Conservation (phyloP, 2,113 vertebrate species). For the Dasyprocta punctata region DNA sequence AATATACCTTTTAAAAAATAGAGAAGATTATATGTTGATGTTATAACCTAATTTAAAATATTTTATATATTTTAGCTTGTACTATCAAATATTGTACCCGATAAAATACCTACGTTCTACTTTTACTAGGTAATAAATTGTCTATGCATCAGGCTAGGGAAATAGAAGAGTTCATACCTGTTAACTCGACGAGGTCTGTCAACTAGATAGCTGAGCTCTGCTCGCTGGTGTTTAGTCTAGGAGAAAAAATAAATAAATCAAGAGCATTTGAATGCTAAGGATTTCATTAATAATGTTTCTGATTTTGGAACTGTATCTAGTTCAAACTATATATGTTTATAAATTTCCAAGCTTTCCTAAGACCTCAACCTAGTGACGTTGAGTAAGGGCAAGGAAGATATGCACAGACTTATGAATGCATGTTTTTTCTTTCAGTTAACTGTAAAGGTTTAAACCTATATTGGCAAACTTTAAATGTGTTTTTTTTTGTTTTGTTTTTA, state of each 20-base stretch:
- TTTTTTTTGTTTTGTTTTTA: not conserved
- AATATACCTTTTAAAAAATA: not conserved
- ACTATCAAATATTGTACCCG: not conserved
- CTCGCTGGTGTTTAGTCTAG: conserved; percentile 97
- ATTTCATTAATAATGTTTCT: conserved; percentile 53
- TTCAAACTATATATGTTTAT: conserved; percentile 22
- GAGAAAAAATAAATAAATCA: conserved; percentile 84
- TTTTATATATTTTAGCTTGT: not conserved
- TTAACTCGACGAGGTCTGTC: conserved; percentile 98
- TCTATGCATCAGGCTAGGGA: not conserved
- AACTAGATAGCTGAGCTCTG: conserved; percentile 98
- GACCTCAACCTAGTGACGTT: not conserved
- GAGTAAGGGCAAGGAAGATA: not conserved
- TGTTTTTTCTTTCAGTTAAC: not conserved
- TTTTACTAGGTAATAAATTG: not conserved
- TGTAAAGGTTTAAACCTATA: not conserved
- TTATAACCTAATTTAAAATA: not conserved
- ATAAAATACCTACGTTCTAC: not conserved
- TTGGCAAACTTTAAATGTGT: not conserved
- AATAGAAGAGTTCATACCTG: conserved; percentile 89
- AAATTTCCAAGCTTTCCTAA: not conserved
- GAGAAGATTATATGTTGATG: not conserved
- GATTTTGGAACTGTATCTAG: not conserved
- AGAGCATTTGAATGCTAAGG: conserved; percentile 75
- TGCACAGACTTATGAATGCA: not conserved